phyloP scores from a whole-genome alignment of 2,113 vertebrate genomes.

The Castor canadensis region DNA sequence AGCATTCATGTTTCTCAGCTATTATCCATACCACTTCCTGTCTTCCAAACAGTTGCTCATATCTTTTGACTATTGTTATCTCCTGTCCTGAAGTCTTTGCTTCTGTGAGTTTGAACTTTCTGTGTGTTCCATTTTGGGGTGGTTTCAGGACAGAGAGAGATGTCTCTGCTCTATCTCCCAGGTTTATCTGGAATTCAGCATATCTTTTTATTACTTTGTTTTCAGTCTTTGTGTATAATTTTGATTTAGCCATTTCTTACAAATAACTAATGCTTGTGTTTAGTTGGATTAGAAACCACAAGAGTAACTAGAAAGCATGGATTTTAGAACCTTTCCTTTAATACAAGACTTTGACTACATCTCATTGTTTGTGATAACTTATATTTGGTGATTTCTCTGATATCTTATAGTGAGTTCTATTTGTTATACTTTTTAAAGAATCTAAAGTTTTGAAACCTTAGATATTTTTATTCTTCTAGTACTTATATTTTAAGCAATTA shows the following conservation, averaged over 20 bases:
- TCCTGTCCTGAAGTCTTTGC: not conserved
- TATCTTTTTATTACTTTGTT: not conserved
- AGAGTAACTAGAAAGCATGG: not conserved
- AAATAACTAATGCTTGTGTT: not conserved
- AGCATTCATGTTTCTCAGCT: not conserved
- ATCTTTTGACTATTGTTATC: not conserved
- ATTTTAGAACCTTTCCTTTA: not conserved
- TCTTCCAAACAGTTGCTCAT: not conserved
- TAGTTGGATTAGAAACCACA: not conserved
- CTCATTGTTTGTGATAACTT: not conserved
- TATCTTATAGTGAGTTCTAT: not conserved
- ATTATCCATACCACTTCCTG: not conserved
- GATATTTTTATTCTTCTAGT: not conserved
- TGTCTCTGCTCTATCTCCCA: not conserved
- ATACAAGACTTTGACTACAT: not conserved
- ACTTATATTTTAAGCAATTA: not conserved
- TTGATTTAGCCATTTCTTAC: not conserved
- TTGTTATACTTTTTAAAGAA: not conserved
- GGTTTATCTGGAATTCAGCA: not conserved
- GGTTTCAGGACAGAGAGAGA: not conserved
- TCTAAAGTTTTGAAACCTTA: not conserved
- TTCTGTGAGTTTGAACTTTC: not conserved
- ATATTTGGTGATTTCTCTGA: not conserved
- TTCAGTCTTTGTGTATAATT: not conserved
- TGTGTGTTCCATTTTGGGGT: not conserved